phyloP scores from a whole-genome alignment of 2,888 invertebrate species.

The Azorinus chamasolen region DNA sequence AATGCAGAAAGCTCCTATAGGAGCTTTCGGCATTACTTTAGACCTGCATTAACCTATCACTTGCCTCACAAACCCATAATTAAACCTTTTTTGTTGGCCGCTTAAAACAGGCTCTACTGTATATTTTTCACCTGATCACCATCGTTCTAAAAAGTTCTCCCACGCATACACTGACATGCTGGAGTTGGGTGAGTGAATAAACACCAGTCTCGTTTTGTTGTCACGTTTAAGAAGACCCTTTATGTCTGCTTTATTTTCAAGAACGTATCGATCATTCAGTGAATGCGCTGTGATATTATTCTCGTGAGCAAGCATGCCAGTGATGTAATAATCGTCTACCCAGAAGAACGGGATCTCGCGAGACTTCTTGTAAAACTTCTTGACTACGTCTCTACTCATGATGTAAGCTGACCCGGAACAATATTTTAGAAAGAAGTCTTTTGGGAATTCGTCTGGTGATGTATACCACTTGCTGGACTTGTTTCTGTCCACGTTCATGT shows the following conservation, averaged over 20 bases:
- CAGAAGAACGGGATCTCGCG: conserved; percentile 92
- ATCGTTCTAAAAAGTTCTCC: conserved; percentile 54
- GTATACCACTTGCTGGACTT: conserved; percentile 86
- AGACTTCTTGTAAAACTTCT: conserved; percentile 88
- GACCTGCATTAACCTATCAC: too few species aligned
- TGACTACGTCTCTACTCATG: conserved; percentile 90
- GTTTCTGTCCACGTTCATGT: conserved; percentile 85
- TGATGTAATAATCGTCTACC: conserved; percentile 96
- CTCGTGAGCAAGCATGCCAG: conserved; percentile 90
- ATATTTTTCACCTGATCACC: too few species aligned
- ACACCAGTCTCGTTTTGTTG: conserved; percentile 58
- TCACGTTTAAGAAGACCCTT: conserved; percentile 38
- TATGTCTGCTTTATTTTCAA: conserved; percentile 65
- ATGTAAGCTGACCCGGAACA: conserved; percentile 87
- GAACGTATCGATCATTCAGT: conserved; percentile 78
- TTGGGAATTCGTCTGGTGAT: conserved; percentile 83
- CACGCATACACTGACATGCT: conserved; percentile 42
- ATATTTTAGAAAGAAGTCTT: conserved; percentile 85
- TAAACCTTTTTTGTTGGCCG: too few species aligned
- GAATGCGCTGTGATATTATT: conserved; percentile 71
- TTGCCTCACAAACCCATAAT: too few species aligned
- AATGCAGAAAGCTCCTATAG: too few species aligned
- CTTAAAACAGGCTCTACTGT: too few species aligned
- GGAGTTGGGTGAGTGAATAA: conserved; percentile 60
- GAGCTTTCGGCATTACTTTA: too few species aligned